Base-by-base conservation (phyloP, 2,113 vertebrate genomes). In the Microcebus murinus region DNA sequence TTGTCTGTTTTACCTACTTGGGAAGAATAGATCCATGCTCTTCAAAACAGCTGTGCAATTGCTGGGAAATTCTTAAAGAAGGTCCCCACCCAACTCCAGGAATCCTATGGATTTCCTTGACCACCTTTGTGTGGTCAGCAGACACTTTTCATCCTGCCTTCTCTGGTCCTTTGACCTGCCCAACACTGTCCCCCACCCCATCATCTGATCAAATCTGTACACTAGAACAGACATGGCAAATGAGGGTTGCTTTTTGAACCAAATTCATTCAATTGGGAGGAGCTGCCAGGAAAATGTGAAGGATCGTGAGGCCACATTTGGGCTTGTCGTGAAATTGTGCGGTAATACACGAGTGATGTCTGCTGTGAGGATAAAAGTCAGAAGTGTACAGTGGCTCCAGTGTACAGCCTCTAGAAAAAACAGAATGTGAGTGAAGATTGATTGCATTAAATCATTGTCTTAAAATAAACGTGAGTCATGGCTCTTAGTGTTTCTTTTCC, bases 181-280 rank as follows among this genome's bases (percentile, higher is more conserved):
- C 0, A 0, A 21, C 77, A 18, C 4, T 8, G 4, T 4, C 36
- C 3, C 4, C 17, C 3, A 23, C 8, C 18, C 25, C 31, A 6
- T 90, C n/a, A 59, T 95, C 65, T 63, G 10, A 11, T 45, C 42
- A 27, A 45, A 1, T 81, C 45, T 82, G 8, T 61, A 7, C 48
- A 45, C 14, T 82, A 14, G n/a, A 76, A 79, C 8, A 55, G 23
- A 57, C 57, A 67, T 29, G 61, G 79, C 67, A 39, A 13, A 63
- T 45, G 17, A n/a, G 23, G 27, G 81, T 79, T 87, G 31, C 29
- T 57, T 95, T 92, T 68, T 63, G 48, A 84, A 36, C 14, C 65
- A 96, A 74, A n/a, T 76, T 13, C 31, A 74, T 55, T 71, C 92
- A 42, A 57, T 11, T 36, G 55, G 65, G 27, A 79, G 18, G 10